These are phyloP conservation scores for Rhopilema esculentum DNA, from an alignment of 30 jellyfish, hydroid and myxozoan species.

Conservation along the genomic window DNA sequence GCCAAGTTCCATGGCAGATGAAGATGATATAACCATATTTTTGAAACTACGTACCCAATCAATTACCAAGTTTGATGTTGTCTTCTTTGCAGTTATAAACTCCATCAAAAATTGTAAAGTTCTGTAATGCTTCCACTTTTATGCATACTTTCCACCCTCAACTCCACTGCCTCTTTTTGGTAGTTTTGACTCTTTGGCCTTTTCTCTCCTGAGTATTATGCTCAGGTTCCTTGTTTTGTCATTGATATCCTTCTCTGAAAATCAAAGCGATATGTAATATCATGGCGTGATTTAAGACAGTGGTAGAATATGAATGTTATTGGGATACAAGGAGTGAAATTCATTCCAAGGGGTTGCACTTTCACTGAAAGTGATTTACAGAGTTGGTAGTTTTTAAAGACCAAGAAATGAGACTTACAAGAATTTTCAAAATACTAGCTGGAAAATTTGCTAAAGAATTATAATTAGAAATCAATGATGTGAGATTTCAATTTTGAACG, in stretches of 20 bases:
- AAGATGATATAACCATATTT: constrained; percentile 2
- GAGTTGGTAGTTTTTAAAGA: neutral
- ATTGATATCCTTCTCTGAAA: constrained; percentile 19
- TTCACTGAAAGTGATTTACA: neutral
- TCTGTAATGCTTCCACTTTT: constrained; percentile 8
- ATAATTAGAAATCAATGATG: neutral
- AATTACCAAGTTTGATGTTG: neutral
- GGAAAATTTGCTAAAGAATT: neutral
- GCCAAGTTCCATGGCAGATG: constrained; percentile 30
- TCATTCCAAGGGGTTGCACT: neutral
- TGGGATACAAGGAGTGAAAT: neutral
- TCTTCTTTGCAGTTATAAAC: constrained; percentile 11
- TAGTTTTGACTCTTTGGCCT: constrained; percentile 17
- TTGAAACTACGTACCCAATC: constrained; percentile 8
- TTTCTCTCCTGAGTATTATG: constrained; percentile 7
- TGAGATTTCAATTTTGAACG: neutral
- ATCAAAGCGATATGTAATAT: neutral
- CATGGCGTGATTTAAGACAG: neutral
- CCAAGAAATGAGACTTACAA: neutral
- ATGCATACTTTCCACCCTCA: constrained; percentile 16
- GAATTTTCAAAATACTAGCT: neutral
- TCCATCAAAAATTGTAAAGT: constrained; percentile 11
- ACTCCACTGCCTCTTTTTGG: constrained; percentile 26
- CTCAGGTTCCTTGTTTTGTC: neutral
- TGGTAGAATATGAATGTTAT: neutral